Conservation (phyloP, 2,113 vertebrate genomes). For the Notothenia coriiceps region DNA sequence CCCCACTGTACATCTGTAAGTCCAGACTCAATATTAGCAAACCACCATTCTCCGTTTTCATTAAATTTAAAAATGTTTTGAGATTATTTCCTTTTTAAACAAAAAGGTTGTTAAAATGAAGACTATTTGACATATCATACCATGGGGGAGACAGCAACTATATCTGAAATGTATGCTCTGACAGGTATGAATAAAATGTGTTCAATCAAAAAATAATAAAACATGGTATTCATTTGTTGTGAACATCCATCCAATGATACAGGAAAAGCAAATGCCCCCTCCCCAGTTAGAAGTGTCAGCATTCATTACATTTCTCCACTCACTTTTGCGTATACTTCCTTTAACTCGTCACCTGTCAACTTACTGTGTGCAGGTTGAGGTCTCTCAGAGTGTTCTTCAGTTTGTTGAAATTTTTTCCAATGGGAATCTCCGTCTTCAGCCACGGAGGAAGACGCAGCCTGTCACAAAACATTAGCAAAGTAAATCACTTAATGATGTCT, state of each 20-base stretch:
- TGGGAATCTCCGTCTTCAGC: constrained; percentile 97
- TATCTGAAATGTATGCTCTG: background rate
- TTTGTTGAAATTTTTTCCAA: constrained; percentile 95
- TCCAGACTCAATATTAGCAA: background rate
- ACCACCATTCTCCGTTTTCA: background rate
- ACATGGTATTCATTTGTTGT: background rate
- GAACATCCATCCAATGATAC: background rate
- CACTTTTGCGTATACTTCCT: background rate
- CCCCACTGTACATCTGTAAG: background rate
- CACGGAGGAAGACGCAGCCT: constrained; percentile 95
- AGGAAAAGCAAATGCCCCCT: background rate
- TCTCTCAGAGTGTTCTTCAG: constrained; percentile 93
- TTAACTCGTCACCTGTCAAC: constrained; percentile 37
- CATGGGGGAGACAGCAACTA: no score
- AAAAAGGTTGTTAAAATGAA: background rate
- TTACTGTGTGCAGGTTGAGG: constrained; percentile 96
- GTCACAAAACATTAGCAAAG: constrained; percentile 39
- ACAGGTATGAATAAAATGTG: background rate
- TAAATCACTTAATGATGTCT: background rate
- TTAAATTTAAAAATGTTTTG: background rate
- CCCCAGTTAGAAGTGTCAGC: background rate
- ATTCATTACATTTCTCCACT: background rate
- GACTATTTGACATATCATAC: background rate
- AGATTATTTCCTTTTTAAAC: background rate
- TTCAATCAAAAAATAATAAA: background rate